Evolutionary conservation across 2,888 invertebrate genomes (phyloP), one percentile per base, ranked within the genome.

Genomic region (Malacosoma neustria): DNA sequence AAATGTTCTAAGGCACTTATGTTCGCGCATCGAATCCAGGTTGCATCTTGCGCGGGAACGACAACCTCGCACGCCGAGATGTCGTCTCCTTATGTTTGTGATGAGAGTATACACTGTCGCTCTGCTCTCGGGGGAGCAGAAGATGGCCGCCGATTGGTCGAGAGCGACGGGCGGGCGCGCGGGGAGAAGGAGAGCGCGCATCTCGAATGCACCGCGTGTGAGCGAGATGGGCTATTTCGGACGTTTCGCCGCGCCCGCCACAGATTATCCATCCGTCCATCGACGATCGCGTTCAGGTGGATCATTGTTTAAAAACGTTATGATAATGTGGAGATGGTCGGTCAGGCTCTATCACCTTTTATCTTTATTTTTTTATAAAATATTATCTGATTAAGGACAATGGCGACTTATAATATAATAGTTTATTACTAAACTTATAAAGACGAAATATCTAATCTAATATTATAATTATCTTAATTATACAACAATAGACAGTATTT

Each of bases 101-200:
- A 80, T 79, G 82, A 84, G 84, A 82, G 77, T 69, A 82, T 82
- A 81, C 84, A 81, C 77, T 85, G 84, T 84, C 84, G 84, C 77
- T 81, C 71, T 84, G 77, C 82, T 84, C 84, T 84, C 84, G 82
- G 73, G 84, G 84, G 84, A 84, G 82, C 82, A 82, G 65, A 73
- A 84, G 81, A 84, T 81, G 80, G 73, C 70, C 55, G 74, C 72
- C 72, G 72, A 85, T 85, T 85, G 84, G 84, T 81, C 73, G 84
- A 81, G 75, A 79, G 65, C 70, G 71, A 54, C 61, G 56, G 60
- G 51, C 71, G 64, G 61, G 62, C 63, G 72, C 67, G 64, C 70
- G 71, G 77, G 66, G 72, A 64, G 74, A 81, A 67, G 60, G 84
- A 85, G 82, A 84, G 72, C 59, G 76, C 72, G 68, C 72, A 72